Conservation (phyloP, 2,888 invertebrate genomes). For the Eurytoma adleriae region DNA sequence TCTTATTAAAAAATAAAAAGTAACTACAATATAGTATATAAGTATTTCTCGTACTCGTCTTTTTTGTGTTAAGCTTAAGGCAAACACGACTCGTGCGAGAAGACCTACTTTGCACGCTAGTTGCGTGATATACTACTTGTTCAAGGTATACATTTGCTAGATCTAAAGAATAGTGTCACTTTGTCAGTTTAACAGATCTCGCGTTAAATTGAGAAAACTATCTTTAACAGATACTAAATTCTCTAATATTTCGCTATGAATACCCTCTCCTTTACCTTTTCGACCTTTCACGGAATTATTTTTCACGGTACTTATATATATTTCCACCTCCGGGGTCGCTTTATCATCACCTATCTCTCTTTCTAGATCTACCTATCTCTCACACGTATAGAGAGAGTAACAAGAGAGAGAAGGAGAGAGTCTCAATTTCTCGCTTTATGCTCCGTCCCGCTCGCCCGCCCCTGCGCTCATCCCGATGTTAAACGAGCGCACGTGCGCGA, state of each 20-base stretch:
- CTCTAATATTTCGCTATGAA: neutral
- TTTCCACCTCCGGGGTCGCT: constrained; percentile 39
- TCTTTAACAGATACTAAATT: constrained; percentile 13
- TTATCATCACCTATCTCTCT: constrained; percentile 51
- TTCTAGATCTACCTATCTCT: constrained; percentile 50
- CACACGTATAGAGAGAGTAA: constrained; percentile 25
- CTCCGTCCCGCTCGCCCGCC: constrained; percentile 24
- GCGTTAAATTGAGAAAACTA: neutral
- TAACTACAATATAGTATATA: too few species aligned
- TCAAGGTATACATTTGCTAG: too few species aligned
- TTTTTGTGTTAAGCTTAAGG: too few species aligned
- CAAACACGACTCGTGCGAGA: too few species aligned
- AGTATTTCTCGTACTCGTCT: too few species aligned
- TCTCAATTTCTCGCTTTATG: constrained; percentile 50
- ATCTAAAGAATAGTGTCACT: too few species aligned
- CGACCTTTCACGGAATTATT: constrained; percentile 33
- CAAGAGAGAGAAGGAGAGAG: constrained; percentile 12
- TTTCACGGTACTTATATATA: constrained; percentile 32
- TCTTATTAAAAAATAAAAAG: too few species aligned
- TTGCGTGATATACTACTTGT: too few species aligned
- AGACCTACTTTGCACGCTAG: too few species aligned
- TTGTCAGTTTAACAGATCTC: neutral
- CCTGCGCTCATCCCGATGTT: constrained; percentile 57
- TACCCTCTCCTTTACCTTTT: constrained; percentile 1
- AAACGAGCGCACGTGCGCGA: constrained; percentile 54